Conservation (phyloP, 2,113 vertebrate genomes). For the Diadophis punctatus region DNA sequence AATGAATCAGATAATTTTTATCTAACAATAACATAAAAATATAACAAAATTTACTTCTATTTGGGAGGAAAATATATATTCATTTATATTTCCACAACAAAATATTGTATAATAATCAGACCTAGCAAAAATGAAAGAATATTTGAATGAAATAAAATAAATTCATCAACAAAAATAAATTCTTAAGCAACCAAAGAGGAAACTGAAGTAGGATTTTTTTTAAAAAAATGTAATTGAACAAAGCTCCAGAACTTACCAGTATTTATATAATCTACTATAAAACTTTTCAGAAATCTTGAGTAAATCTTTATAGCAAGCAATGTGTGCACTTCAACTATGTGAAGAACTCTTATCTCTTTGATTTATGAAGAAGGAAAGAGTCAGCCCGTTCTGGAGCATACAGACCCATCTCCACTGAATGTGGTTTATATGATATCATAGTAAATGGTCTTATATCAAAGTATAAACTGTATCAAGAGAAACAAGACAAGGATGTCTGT, state of each 20-base stretch:
- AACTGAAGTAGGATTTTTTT: not conserved
- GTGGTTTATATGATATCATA: not conserved
- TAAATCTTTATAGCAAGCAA: not conserved
- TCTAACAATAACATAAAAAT: not conserved
- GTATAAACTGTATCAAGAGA: not conserved
- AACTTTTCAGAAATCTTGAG: not conserved
- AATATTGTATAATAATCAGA: not conserved
- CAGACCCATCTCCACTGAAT: not conserved
- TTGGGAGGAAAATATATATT: not conserved
- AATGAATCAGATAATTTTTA: not conserved
- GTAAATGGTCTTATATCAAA: not conserved
- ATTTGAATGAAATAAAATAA: not conserved
- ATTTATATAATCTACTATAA: not conserved
- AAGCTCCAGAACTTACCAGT: not conserved
- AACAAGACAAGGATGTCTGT: not conserved
- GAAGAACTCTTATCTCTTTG: not conserved
- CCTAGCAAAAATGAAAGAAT: not conserved
- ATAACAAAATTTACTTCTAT: not conserved
- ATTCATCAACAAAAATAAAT: not conserved
- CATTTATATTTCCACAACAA: not conserved
- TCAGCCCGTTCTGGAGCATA: not conserved
- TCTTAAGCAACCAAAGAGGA: not conserved
- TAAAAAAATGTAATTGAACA: not conserved
- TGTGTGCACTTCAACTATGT: not conserved
- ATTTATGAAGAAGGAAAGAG: not conserved